Evolutionary conservation across 2,797 vertebrate species (phyloP), one percentile per base, ranked within the genome.

Genomic region (Pempheris klunzingeri): DNA sequence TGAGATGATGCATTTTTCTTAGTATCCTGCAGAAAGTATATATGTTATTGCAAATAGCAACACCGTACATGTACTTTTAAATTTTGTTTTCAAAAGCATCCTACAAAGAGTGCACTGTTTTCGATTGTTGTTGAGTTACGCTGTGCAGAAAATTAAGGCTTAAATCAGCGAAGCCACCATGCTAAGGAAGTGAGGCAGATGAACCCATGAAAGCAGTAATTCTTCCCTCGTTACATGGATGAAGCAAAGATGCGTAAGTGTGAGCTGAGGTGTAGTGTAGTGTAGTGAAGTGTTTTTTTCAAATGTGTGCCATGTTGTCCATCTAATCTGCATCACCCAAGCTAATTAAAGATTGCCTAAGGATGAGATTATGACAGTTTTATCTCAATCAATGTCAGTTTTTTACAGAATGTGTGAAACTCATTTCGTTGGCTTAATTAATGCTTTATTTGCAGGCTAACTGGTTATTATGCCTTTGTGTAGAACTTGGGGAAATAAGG

Each of bases 401-500:
- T 18, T 22, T 17, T 2, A 28, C 28, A 41, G 9, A 58, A 26
- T 60, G 54, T 34, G 24, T 64, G 71, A 74, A 68, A 36, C 36
- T 36, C n/a, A n/a, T n/a, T n/a, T n/a, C n/a, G n/a, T n/a, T 47
- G 43, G 39, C 65, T 54, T 59, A 28, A 53, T 66, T 52, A 32
- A 39, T 49, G 50, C 22, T 74, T 80, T 50, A 52, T 64, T 70
- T 73, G 47, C 7, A 26, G 30, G 3, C 11, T 38, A 49, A 50
- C 22, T 47, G 13, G 18, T 52, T 49, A 38, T 49, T 10, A 2
- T 32, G 50, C 9, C 13, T 30, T 43, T 71, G 49, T n/a, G 47
- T 58, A 18, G 20, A 68, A 47, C 20, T 28, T 36, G 8, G 8
- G 7, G 1, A 52, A 32, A 62, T 53, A 41, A 9, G 9, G n/a